Conservation (phyloP, 2,113 vertebrate species). For the Anser brachyrhynchus region DNA sequence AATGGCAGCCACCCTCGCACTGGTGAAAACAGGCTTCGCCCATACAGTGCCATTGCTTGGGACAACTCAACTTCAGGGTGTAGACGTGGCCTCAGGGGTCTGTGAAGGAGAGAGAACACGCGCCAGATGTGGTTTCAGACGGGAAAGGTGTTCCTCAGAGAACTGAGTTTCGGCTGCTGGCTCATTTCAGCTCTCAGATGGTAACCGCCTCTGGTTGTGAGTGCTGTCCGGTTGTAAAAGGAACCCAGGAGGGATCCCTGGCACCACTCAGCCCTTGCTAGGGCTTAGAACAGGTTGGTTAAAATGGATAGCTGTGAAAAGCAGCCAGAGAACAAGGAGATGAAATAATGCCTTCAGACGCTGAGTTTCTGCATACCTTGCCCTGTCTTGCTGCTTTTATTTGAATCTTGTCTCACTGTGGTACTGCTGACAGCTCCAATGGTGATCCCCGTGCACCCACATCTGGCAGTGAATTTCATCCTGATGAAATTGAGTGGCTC, state of each 20-base stretch:
- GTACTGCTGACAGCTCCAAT: rapidly evolving
- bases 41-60: rapidly evolving
- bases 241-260: neutral
- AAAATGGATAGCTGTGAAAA: neutral
- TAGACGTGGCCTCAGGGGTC: rapidly evolving
- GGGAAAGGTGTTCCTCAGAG: neutral
- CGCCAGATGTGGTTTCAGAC: neutral
- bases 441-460: rapidly evolving
- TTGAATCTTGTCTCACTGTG: rapidly evolving
- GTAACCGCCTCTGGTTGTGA: neutral
- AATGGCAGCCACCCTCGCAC: rapidly evolving
- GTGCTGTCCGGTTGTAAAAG: neutral
- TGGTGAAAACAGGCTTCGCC: neutral
- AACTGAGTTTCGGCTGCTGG: rapidly evolving
- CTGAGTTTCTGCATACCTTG: neutral
- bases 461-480: neutral
- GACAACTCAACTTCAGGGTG: neutral
- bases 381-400: neutral
- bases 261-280: rapidly evolving
- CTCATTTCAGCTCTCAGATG: neutral
- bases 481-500: neutral
- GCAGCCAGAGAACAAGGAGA: neutral
- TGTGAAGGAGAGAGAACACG: neutral
- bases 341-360: neutral
- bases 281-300: neutral